Evolutionary conservation across 2,888 invertebrate genomes (phyloP).

Genomic region (Archips xylosteana): DNA sequence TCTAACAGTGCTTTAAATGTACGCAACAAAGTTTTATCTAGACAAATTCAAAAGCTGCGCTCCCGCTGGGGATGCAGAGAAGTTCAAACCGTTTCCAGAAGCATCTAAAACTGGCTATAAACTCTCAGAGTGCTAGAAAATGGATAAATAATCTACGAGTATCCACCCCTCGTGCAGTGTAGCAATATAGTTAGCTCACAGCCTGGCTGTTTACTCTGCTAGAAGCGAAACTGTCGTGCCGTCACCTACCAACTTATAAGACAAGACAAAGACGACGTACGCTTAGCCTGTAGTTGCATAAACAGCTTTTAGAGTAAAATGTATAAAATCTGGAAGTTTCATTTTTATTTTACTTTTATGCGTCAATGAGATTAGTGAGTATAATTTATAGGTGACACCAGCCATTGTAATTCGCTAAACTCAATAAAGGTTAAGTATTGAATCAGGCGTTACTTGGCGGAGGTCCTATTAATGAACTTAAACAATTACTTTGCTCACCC

Average conservation of each 20-base stretch:
- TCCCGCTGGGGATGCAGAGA: not conserved
- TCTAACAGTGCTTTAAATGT: not conserved
- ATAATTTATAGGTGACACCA: no score
- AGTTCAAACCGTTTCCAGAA: conserved; percentile 8
- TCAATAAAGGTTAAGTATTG: no score
- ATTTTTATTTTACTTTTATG: no score
- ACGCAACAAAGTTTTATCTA: conserved; percentile 1
- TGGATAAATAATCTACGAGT: conserved; percentile 11
- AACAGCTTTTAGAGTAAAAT: not conserved
- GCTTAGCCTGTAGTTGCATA: not conserved
- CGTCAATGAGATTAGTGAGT: no score
- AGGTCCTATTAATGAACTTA: no score
- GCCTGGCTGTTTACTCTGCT: not conserved
- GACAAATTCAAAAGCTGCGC: conserved; percentile 1
- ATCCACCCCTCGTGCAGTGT: not conserved
- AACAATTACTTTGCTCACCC: no score
- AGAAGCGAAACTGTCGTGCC: not conserved
- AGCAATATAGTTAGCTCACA: not conserved
- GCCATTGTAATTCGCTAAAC: no score
- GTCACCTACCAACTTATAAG: not conserved
- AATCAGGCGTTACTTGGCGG: no score
- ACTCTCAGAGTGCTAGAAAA: conserved; percentile 8
- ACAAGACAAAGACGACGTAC: not conserved
- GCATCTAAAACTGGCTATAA: conserved; percentile 12
- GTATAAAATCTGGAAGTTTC: not conserved